Base-by-base conservation (phyloP, 2,888 invertebrate species). In the Leptopilina myrica region DNA sequence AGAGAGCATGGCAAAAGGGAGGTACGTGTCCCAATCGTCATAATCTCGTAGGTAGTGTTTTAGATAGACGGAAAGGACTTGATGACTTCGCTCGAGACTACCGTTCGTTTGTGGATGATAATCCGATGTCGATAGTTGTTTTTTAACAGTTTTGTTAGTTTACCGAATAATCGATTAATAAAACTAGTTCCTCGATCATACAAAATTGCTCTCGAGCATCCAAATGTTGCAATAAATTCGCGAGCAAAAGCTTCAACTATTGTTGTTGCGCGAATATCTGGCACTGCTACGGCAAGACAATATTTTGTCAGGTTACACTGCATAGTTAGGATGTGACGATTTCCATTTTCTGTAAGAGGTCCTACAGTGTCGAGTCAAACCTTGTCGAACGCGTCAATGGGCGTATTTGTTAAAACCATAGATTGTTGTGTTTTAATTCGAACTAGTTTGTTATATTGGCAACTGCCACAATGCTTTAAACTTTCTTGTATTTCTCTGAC, bases 331-430 rank as follows among this genome's bases (percentile, higher is more conserved):
- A 49, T 49, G 49, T 67, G 26, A 46, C 15, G 6, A 20, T 26
- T 67, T 12, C 20, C 7, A 49, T 49, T 26, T 11, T 12, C 12
- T 12, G 49, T 67, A 46, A 49, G 5, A 8, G 49, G 67, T 0
- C 67, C 20, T 5, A 67, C 20, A 5, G 49, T 67, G 6, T 67
- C 49, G 3, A 67, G 49, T 7, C 20, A 49, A 1, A 67, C 67
- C 12, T 67, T 67, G 12, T 26, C 67, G 3, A 67, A 67, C 2
- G 67, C 49, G 0, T 15, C 26, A 4, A 46, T 46, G n/a, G 15
- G 79, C 4, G 82, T 83, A 12, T 83, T 81, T 0, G 84, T 83
- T 2, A 83, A 82, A 1, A 81, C 26, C 79, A 84, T 82, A 0
- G 82, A 79, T 15, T 80, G 77, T 66, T 65, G 79, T 1, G 79